Evolutionary conservation across 2,113 vertebrate species (phyloP), one percentile per base, ranked within the genome.

Genomic region (Pholis gunnellus): DNA sequence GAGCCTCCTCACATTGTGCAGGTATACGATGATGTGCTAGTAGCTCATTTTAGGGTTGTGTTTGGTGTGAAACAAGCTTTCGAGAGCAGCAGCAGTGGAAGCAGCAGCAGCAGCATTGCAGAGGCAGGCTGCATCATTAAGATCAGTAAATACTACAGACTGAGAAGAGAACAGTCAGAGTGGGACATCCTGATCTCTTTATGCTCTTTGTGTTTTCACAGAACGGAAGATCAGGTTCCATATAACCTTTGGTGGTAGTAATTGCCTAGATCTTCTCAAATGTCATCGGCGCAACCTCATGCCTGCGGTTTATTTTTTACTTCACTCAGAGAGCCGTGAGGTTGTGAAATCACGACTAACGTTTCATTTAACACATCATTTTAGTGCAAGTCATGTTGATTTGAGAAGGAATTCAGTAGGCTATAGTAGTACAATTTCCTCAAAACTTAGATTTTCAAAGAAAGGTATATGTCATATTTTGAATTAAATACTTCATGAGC

Each of bases 51-150:
- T 61, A 15, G 29, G 56, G 56, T 79, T 82, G 77, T 77, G 77
- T 75, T 77, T 89, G 82, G 84, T 87, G 88, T 85, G 71, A 83
- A 87, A 85, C 27, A 13, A 73, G 81, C 64, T 79, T 77, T 82
- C 42, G 22, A 72, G 71, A 52, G 80, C 54, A 70, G 67, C 71
- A 85, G 86, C 87, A 77, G 91, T 27, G 54, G 20, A 52, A 52
- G 66, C 18, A 0, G 68, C 27, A 40, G 78, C 71, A 85, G 86
- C 87, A 79, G 91, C 90, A 92, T 61, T 92, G 91, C 92, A 89
- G 93, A 82, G 79, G 84, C 67, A 69, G 75, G 22, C 87, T 86
- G 83, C 83, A 88, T 84, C 77, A 72, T 11, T 20, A 68, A 66
- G 60, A 69, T 42, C 59, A 52, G 40, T 83, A 83, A 56, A 77